phyloP scores from a whole-genome alignment of 1,140 invertebrate species.

The Plectrocnemia conspersa region DNA sequence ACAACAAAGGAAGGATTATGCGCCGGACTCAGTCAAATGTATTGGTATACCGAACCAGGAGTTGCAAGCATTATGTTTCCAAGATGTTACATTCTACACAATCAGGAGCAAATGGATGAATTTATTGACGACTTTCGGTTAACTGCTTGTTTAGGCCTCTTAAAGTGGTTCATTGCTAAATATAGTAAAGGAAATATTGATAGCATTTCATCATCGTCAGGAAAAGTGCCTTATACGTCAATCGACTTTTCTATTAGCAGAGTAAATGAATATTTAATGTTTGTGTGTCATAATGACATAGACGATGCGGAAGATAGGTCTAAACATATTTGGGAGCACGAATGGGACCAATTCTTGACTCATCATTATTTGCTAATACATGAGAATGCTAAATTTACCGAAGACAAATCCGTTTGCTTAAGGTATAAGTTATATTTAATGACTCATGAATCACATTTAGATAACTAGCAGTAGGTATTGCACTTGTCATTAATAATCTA shows the following conservation, averaged over 20 bases:
- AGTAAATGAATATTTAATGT: constrained; percentile 69
- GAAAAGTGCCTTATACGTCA: constrained; percentile 65
- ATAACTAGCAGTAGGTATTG: too few relatives aligned
- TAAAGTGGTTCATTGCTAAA: constrained; percentile 68
- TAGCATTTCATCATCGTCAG: constrained; percentile 52
- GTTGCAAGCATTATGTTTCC: constrained; percentile 78
- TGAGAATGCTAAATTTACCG: constrained; percentile 53
- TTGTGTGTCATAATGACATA: constrained; percentile 78
- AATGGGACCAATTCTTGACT: constrained; percentile 82
- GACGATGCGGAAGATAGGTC: constrained; percentile 62
- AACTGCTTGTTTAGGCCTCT: constrained; percentile 77
- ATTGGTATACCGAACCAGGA: constrained; percentile 82
- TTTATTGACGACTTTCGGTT: constrained; percentile 88
- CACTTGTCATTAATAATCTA: too few relatives aligned
- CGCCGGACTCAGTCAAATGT: constrained; percentile 75
- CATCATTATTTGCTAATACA: constrained; percentile 70
- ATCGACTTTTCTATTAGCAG: constrained; percentile 76
- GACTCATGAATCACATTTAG: too few relatives aligned
- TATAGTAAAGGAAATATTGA: constrained; percentile 55
- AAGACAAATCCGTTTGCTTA: constrained; percentile 40
- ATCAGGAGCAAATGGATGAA: constrained; percentile 79
- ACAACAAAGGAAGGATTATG: constrained; percentile 89
- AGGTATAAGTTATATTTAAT: too few relatives aligned
- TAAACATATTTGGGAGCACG: constrained; percentile 68
- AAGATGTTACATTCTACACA: constrained; percentile 80